Conservation (phyloP, 2,797 vertebrate species). For the Gila robusta region DNA sequence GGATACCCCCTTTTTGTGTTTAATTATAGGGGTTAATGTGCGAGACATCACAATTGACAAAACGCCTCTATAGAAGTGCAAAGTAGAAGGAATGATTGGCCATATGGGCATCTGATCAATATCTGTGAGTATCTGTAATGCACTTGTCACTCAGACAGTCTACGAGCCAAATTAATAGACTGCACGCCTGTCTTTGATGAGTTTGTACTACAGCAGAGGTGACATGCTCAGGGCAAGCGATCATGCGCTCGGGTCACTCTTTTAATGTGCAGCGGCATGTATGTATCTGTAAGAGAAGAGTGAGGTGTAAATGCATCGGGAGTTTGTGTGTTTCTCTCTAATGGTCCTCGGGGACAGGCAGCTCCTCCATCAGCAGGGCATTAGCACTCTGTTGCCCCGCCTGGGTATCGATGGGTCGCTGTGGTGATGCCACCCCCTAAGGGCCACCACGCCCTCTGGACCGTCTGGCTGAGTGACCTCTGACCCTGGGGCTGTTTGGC, state of each 20-base stretch:
- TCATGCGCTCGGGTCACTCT: not conserved
- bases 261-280: conserved; percentile 42
- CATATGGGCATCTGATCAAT: conserved; percentile 49
- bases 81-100: conserved; percentile 34
- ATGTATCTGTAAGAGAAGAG: conserved; percentile 46
- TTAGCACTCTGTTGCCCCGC: conserved; percentile 90
- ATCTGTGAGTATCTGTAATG: conserved; percentile 39
- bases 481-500: conserved; percentile 88
- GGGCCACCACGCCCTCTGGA: conserved; percentile 65
- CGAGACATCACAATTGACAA: conserved; percentile 23
- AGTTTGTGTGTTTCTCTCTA: conserved; percentile 74
- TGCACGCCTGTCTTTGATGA: conserved; percentile 3
- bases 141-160: conserved; percentile 48
- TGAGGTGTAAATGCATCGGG: conserved; percentile 45
- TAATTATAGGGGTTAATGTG: conserved; percentile 16
- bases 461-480: conserved; percentile 80
- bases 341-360: conserved; percentile 93
- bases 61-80: conserved; percentile 8
- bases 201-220: conserved; percentile 18
- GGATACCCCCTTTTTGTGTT: not conserved
- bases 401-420: conserved; percentile 90
- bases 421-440: conserved; percentile 86
- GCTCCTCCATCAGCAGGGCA: conserved; percentile 93
- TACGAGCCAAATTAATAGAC: conserved; percentile 13
- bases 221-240: conserved; percentile 43